Conservation (phyloP, 2,888 invertebrate species). For the Synergus japonicus region DNA sequence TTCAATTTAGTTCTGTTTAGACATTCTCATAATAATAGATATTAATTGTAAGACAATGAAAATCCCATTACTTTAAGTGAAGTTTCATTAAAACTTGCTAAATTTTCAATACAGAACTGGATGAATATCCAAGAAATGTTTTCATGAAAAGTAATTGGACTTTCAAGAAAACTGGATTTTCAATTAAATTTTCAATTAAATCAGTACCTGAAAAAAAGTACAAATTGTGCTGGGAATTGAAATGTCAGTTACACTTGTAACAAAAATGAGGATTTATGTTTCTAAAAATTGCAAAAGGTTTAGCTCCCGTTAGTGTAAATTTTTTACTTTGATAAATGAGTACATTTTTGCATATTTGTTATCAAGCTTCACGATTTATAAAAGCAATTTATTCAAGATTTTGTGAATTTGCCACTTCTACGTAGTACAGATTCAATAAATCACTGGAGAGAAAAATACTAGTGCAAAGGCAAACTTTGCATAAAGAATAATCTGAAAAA, state of each 20-base stretch:
- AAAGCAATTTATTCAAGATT: background rate
- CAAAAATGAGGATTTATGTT: too few species aligned
- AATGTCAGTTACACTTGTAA: too few species aligned
- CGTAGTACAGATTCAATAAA: too few species aligned
- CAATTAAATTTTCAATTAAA: background rate
- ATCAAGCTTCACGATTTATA: background rate
- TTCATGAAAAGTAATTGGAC: background rate
- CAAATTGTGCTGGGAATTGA: background rate
- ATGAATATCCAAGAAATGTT: too few species aligned
- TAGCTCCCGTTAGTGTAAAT: background rate
- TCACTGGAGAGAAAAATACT: background rate
- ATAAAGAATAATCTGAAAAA: background rate
- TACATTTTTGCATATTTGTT: background rate
- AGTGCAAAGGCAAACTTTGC: background rate
- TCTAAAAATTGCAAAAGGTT: too few species aligned
- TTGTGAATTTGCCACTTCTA: background rate
- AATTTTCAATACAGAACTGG: too few species aligned
- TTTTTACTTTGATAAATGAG: background rate
- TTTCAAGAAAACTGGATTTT: background rate
- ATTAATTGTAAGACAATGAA: too few species aligned
- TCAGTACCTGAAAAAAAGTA: background rate
- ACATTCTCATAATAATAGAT: too few species aligned
- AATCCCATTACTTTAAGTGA: too few species aligned
- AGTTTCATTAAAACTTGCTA: too few species aligned
- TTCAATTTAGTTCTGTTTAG: too few species aligned